Conservation (phyloP, 2,113 vertebrate genomes). For the Vidua macroura region DNA sequence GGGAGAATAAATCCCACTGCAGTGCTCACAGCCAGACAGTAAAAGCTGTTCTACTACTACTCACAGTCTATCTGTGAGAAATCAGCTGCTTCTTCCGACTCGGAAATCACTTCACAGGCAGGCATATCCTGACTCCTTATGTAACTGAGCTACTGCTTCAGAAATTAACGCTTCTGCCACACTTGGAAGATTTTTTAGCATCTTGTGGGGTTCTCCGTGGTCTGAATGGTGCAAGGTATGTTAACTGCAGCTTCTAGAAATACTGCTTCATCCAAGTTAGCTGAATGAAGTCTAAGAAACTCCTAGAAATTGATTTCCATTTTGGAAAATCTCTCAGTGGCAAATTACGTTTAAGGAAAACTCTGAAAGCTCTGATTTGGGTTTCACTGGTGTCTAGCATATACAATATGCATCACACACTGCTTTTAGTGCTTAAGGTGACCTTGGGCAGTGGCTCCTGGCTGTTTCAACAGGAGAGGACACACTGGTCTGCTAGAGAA, state of each 20-base stretch:
- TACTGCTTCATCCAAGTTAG: background rate
- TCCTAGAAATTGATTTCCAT: background rate
- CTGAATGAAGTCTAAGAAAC: background rate
- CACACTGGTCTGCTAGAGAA: background rate
- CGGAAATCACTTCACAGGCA: background rate
- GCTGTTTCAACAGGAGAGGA: background rate
- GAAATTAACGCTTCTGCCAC: background rate
- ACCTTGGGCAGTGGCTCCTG: background rate
- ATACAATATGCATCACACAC: accelerated
- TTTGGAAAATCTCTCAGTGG: background rate
- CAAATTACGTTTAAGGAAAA: background rate
- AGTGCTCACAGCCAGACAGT: background rate
- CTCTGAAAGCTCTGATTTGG: background rate
- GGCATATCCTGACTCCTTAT: background rate
- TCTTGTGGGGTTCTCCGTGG: background rate
- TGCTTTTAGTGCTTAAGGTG: background rate
- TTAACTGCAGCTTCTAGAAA: background rate
- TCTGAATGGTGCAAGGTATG: background rate
- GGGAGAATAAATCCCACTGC: background rate
- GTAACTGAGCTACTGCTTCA: background rate
- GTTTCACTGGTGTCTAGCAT: background rate
- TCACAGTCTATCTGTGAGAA: slow-evolving; percentile 13
- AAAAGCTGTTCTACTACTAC: slow-evolving; percentile 21
- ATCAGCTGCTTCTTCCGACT: slow-evolving; percentile 15
- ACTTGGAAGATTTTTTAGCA: background rate